A percentile compares a stretch with the other conserved stretches of the same genome.
phyloP scores from a whole-genome alignment of 1,140 invertebrate genomes.

The Brachionus plicatilis region DNA sequence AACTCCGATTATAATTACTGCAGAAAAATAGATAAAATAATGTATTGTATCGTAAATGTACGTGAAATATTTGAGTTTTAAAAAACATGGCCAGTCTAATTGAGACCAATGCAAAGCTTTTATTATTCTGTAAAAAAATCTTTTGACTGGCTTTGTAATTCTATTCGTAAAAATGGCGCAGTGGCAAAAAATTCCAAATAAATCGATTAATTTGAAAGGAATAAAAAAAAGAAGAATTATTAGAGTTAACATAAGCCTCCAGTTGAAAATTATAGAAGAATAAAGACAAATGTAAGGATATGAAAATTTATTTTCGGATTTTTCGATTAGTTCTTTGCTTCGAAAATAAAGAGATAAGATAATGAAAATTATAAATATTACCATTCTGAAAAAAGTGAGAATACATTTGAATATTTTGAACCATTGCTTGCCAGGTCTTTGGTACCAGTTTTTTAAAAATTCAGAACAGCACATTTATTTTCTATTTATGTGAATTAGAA shows the following conservation, averaged over 20 bases:
- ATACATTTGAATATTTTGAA: conserved; percentile 29
- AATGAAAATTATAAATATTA: not conserved
- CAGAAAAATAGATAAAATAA: conserved; percentile 5
- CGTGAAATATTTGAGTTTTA: not conserved
- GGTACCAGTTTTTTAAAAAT: not conserved
- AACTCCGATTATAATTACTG: not conserved
- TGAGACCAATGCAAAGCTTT: not conserved
- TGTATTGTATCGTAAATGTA: conserved; percentile 18
- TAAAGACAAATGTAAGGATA: not conserved
- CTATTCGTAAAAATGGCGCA: not conserved
- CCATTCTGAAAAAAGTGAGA: not conserved
- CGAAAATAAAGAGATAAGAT: not conserved
- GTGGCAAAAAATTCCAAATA: not conserved
- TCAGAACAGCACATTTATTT: not conserved
- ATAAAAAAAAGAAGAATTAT: not conserved
- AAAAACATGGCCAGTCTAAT: conserved; percentile 10
- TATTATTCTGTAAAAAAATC: not conserved
- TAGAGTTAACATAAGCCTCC: not conserved
- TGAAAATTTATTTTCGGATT: not conserved
- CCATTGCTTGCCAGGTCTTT: not conserved
- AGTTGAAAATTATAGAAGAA: not conserved
- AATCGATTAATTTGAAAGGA: not conserved
- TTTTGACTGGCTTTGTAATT: not conserved
- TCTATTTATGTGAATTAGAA: not conserved
- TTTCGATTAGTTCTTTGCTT: conserved; percentile 6